Evolutionary conservation across 2,797 vertebrate genomes (phyloP).

Genomic region (Meriones psammophilus): DNA sequence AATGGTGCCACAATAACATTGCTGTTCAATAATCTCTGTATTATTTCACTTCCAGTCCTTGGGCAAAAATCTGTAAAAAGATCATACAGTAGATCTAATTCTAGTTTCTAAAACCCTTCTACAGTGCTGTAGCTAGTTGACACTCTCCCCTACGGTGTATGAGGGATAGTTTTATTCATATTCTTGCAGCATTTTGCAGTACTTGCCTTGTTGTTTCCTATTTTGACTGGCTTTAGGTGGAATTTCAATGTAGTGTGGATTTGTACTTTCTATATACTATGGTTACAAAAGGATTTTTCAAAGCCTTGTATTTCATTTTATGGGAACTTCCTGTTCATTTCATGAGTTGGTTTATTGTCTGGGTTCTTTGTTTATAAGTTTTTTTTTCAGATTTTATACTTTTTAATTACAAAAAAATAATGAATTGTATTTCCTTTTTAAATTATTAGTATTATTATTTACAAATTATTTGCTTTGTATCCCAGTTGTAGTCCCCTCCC

Average conservation of each 20-base stretch:
- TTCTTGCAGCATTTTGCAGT: no score
- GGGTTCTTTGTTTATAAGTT: background rate
- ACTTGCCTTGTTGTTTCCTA: no score
- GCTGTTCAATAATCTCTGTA: background rate
- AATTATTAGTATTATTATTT: no score
- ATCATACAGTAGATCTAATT: background rate
- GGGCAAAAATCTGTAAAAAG: background rate
- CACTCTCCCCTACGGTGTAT: background rate
- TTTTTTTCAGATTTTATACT: no score
- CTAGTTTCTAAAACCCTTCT: background rate
- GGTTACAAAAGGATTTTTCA: background rate
- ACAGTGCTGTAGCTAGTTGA: background rate
- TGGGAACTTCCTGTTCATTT: background rate
- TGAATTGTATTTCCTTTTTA: no score
- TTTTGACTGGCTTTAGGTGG: no score
- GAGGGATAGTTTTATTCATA: no score
- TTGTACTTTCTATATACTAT: background rate
- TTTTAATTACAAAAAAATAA: no score
- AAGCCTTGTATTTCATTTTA: background rate
- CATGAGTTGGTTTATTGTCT: background rate
- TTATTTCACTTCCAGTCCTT: background rate
- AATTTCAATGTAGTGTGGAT: background rate
- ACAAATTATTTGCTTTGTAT: no score
- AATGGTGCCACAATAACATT: background rate
- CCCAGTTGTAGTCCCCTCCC: no score